These are phyloP conservation scores for Schmidtea mediterranea DNA, from an alignment of 1,140 invertebrate genomes.

Conservation along the genomic window DNA sequence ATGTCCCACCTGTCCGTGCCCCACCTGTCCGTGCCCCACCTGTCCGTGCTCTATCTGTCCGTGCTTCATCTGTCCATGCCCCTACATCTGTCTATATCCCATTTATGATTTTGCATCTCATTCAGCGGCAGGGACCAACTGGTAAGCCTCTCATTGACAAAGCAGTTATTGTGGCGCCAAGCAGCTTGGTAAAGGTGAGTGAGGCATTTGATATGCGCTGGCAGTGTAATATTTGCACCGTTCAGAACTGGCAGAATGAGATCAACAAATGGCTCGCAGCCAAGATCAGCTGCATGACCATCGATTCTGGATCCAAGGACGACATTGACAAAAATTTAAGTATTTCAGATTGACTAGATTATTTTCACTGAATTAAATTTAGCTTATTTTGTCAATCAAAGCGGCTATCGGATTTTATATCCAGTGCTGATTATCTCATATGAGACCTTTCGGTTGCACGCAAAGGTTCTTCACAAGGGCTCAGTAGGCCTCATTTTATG, in stretches of 20 bases:
- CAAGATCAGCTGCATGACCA: slow-evolving; percentile 51
- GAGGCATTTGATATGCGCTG: no score
- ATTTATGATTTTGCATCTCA: no score
- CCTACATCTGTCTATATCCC: no score
- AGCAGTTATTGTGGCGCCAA: slow-evolving; percentile 76
- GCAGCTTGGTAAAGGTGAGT: slow-evolving; percentile 82
- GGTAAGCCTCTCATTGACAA: slow-evolving; percentile 56
- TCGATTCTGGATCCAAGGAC: slow-evolving; percentile 62
- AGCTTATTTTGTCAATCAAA: slow-evolving; percentile 22
- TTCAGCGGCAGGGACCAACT: slow-evolving; percentile 30
- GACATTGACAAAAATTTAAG: slow-evolving; percentile 57
- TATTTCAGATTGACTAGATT: no score
- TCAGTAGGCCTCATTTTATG: slow-evolving; percentile 83
- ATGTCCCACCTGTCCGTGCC: no score
- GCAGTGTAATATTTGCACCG: slow-evolving; percentile 3
- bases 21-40: no score
- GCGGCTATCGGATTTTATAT: slow-evolving; percentile 34
- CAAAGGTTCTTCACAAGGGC: slow-evolving; percentile 40
- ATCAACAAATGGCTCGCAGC: slow-evolving; percentile 78
- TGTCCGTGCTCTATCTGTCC: no score
- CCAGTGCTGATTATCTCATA: slow-evolving; percentile 92
- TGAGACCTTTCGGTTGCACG: slow-evolving; percentile 81
- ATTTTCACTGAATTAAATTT: no score
- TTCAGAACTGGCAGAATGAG: slow-evolving; percentile 86
- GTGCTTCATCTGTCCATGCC: no score